A percentile compares a stretch with the other conserved stretches of the same genome.
Conservation (phyloP, 2,888 invertebrate genomes). For the Helleia helle region DNA sequence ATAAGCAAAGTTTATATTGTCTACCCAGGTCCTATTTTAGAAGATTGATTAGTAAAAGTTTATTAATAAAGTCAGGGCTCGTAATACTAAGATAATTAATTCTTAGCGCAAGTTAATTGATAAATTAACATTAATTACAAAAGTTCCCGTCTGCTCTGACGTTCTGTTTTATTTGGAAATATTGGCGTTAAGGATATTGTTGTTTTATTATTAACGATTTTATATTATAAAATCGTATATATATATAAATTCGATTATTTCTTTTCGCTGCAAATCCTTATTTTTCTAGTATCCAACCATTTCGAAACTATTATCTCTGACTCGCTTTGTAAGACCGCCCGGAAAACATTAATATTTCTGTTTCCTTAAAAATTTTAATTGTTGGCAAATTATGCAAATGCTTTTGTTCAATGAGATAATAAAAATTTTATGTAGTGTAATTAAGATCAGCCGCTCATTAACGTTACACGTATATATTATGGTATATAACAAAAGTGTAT, state of each 20-base stretch:
- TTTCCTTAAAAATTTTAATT: too few species aligned
- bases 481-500: too few species aligned
- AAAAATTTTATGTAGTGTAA: background rate
- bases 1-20: slow-evolving; percentile 8
- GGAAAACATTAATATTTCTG: background rate
- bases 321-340: background rate
- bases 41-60: slow-evolving; percentile 69
- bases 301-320: too few species aligned
- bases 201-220: slow-evolving; percentile 11
- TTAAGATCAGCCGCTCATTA: too few species aligned
- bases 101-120: slow-evolving; percentile 68
- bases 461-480: too few species aligned
- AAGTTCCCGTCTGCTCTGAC: slow-evolving; percentile 43
- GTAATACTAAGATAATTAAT: slow-evolving; percentile 68
- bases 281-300: too few species aligned
- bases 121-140: slow-evolving; percentile 70
- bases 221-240: slow-evolving; percentile 3
- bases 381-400: too few species aligned
- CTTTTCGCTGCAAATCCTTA: too few species aligned
- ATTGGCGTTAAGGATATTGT: slow-evolving; percentile 16
- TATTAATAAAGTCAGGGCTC: slow-evolving; percentile 64
- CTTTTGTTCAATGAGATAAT: background rate
- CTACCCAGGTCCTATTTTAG: slow-evolving; percentile 20
- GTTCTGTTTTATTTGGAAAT: slow-evolving; percentile 24
- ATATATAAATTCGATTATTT: too few species aligned